These are phyloP conservation scores for Andrena flavipes DNA, from an alignment of 2,888 invertebrate species.

Conservation along the genomic window DNA sequence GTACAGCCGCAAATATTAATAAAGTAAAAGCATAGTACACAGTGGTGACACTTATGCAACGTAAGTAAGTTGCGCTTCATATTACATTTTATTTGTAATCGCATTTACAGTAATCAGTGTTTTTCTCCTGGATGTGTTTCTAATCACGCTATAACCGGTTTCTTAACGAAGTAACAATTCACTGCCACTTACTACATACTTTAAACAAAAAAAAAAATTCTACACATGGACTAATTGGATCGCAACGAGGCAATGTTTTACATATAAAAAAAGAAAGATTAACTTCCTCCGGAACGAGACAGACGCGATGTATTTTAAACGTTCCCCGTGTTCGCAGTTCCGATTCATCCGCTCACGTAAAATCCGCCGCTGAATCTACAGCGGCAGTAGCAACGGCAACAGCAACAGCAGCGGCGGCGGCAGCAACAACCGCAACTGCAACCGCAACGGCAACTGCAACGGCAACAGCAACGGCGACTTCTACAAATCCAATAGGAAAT, in stretches of 20 bases:
- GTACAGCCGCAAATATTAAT: conserved; percentile 83
- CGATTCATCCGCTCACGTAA: conserved; percentile 33
- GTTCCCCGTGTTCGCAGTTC: conserved; percentile 58
- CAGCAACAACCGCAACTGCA: not conserved
- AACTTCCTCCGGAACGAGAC: not conserved
- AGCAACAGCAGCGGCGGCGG: no score
- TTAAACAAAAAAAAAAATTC: conserved; percentile 1
- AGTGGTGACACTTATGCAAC: conserved; percentile 82
- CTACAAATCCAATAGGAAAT: conserved; percentile 64
- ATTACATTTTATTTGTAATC: conserved; percentile 64
- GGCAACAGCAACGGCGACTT: conserved; percentile 20
- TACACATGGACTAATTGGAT: conserved; percentile 39
- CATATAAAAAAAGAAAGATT: not conserved
- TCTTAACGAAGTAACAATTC: conserved; percentile 16
- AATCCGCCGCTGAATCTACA: conserved; percentile 40
- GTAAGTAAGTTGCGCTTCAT: conserved; percentile 81
- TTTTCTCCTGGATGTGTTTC: conserved; percentile 27
- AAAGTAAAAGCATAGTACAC: conserved; percentile 80
- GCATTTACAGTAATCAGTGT: conserved; percentile 29
- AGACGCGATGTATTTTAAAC: conserved; percentile 12
- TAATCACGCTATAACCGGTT: conserved; percentile 4
- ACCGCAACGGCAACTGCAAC: conserved; percentile 7
- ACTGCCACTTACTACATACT: conserved; percentile 16
- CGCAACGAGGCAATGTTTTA: conserved; percentile 6
- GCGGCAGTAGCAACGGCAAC: conserved; percentile 3